These are phyloP conservation scores for Cavia aperea DNA, from an alignment of 2,113 vertebrate species.

Conservation along the genomic window DNA sequence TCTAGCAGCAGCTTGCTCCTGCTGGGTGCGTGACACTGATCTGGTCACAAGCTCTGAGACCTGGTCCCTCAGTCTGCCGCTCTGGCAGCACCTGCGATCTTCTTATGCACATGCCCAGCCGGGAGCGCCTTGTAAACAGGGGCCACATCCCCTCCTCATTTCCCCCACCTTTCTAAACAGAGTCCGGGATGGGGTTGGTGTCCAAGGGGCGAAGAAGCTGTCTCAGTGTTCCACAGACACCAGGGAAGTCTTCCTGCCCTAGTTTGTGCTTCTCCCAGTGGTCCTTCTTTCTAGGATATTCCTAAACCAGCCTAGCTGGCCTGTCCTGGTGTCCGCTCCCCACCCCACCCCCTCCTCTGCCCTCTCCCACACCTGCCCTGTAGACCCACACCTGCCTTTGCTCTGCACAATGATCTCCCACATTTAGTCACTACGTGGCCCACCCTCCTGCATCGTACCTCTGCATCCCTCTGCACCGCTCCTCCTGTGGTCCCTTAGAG, in stretches of 20 bases:
- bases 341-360: too few species aligned
- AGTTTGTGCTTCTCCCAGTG: too few species aligned
- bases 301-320: not conserved
- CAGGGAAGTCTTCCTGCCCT: not conserved
- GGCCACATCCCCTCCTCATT: not conserved
- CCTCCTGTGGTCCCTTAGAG: too few species aligned
- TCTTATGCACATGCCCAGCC: not conserved
- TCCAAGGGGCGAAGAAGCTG: not conserved
- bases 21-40: not conserved
- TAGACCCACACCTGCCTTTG: not conserved
- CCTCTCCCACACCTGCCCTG: not conserved
- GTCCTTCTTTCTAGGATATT: not conserved
- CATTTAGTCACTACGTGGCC: not conserved
- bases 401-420: not conserved
- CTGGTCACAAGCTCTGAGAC: not conserved
- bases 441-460: too few species aligned
- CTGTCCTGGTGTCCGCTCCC: not conserved
- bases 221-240: fast-evolving
- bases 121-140: not conserved
- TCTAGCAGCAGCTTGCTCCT: not conserved
- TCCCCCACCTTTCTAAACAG: not conserved
- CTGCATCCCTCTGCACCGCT: not conserved
- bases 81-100: fast-evolving
- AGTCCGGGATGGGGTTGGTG: not conserved
- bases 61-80: not conserved